Evolutionary conservation across 2,888 invertebrate genomes (phyloP), one percentile per base, ranked within the genome.

Genomic region (Phlogophora meticulosa): DNA sequence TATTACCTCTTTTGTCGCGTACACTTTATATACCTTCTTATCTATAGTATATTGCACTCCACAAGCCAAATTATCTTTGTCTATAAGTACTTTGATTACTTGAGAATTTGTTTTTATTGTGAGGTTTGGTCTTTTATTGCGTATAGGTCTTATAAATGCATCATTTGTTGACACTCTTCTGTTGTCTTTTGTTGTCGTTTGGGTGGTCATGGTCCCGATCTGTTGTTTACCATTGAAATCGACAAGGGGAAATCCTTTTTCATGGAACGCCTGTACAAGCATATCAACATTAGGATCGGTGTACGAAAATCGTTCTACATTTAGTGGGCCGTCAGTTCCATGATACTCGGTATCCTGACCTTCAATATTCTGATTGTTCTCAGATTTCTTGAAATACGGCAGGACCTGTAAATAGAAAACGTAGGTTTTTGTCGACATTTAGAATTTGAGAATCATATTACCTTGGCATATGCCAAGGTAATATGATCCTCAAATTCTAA

Each of bases 331-430:
- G 4, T 93, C 92, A 10, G 88, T 89, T 0, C 95, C 96, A 76
- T 97, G 97, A 79, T 96, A 96, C 24, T 90, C 81, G 0, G 90
- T 90, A 82, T 96, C 93, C 46, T 94, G 87, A 5, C 89, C 87
- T 80, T 95, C 95, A 11, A 88, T 69, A 75, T 97, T 94, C 72
- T 92, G 90, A 84, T 97, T 97, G 55, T 96, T 93, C 91, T 97
- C 97, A 0, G 96, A 96, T 90, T 97, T 97, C 48, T 93, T 96
- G 81, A 97, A 98, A 87, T 97, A 97, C 0, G 97, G 97, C 13
- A 97, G 91, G 0, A 97, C 92, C 94, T 94, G 84, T 56, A 90
- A 91, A 52, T 7, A 15, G 1, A 3, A 17, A 48, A 32, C 0
- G 1, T 17, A 1, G 1, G 4, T 7, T 46, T 55, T 32, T 24